Evolutionary conservation across 2,113 vertebrate species (phyloP).

Genomic region (Struthio camelus): DNA sequence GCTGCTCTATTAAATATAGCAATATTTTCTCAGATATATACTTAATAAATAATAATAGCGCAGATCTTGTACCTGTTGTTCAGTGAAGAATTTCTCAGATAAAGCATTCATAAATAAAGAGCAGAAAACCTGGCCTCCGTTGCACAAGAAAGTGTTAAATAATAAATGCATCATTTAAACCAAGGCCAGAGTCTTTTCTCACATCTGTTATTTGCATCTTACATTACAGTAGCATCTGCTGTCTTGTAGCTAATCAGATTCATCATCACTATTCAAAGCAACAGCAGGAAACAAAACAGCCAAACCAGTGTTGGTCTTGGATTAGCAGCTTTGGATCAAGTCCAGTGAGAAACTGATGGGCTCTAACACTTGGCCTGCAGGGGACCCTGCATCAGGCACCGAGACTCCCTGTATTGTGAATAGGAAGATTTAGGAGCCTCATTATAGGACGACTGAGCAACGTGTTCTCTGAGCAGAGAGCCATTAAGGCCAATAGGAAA

Average conservation of each 20-base stretch:
- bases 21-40: not conserved
- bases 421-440: not conserved
- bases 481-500: not conserved
- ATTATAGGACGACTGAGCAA: not conserved
- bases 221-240: slow-evolving; percentile 6
- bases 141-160: not conserved
- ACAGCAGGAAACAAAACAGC: slow-evolving; percentile 32
- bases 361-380: not conserved
- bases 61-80: not conserved
- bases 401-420: not conserved
- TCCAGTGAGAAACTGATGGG: not conserved
- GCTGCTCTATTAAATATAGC: not conserved
- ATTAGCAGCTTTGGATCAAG: not conserved
- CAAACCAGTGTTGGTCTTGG: not conserved
- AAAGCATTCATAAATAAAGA: not conserved
- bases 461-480: slow-evolving; percentile 12
- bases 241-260: slow-evolving; percentile 19
- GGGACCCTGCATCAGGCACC: not conserved
- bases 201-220: not conserved
- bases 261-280: slow-evolving; percentile 14
- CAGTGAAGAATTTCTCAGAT: not conserved
- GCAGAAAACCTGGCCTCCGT: not conserved
- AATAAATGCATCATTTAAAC: not conserved
- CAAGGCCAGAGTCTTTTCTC: not conserved
- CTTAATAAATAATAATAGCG: not conserved